Evolutionary conservation across 2,888 invertebrate genomes (phyloP).

Genomic region (Yponomeuta malinellus): DNA sequence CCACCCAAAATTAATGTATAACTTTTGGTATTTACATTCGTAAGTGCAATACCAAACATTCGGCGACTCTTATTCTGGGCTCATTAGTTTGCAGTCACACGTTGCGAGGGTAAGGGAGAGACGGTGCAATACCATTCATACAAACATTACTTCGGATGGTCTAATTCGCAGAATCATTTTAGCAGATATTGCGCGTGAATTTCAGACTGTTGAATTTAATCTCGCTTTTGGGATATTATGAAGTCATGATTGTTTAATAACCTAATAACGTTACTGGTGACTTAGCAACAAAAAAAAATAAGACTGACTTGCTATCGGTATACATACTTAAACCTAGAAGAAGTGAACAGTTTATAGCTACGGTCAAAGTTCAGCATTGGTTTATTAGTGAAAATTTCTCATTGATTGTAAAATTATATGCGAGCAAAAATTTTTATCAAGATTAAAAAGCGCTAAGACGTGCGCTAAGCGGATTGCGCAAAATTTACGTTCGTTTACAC

Average conservation of each 20-base stretch:
- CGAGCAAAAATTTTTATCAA: conserved; percentile 39
- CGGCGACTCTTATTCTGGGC: neutral
- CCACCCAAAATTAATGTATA: no score
- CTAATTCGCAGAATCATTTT: conserved; percentile 5
- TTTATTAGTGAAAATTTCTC: conserved; percentile 15
- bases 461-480: conserved; percentile 46
- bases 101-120: conserved; percentile 31
- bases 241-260: neutral
- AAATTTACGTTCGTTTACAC: conserved; percentile 43
- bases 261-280: neutral
- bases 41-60: no score
- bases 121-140: conserved; percentile 1
- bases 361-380: neutral
- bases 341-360: no score
- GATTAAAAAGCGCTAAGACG: conserved; percentile 41
- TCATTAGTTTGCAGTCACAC: conserved; percentile 25
- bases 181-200: neutral
- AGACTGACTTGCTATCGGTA: neutral
- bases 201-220: neutral
- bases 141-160: conserved; percentile 13
- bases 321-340: neutral
- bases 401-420: conserved; percentile 32
- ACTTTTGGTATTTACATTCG: no score
- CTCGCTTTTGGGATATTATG: neutral
- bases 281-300: neutral